Conservation (phyloP, 2,113 vertebrate species). For the Pelecanus crispus region DNA sequence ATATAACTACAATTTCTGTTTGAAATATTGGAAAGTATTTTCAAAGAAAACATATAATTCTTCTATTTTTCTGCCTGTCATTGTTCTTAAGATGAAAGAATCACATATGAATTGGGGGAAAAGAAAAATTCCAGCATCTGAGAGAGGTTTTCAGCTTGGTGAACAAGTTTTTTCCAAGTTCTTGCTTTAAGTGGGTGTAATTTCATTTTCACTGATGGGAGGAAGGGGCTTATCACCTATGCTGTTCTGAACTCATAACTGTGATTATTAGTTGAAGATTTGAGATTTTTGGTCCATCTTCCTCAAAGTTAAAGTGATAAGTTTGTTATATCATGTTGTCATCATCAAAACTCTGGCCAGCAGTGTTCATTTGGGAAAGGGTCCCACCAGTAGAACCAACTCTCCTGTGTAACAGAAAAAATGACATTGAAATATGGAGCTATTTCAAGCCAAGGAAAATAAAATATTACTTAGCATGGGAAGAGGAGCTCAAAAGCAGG, state of each 20-base stretch:
- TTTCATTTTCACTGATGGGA: neutral
- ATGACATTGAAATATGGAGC: neutral
- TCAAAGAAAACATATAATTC: neutral
- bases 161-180: neutral
- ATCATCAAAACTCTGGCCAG: neutral
- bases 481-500: neutral
- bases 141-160: neutral
- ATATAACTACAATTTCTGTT: neutral
- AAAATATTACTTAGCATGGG: neutral
- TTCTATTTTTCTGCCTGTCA: neutral
- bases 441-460: slow-evolving; percentile 23
- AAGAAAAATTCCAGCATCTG: neutral
- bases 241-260: neutral
- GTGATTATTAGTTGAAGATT: neutral
- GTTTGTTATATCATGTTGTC: neutral
- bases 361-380: neutral
- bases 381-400: neutral
- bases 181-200: neutral
- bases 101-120: neutral
- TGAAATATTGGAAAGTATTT: neutral
- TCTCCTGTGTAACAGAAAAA: neutral
- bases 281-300: neutral
- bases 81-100: neutral
- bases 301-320: neutral
- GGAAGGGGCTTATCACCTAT: neutral